Evolutionary conservation across 2,113 vertebrate genomes (phyloP).

Genomic region (Callaeas wilsoni): DNA sequence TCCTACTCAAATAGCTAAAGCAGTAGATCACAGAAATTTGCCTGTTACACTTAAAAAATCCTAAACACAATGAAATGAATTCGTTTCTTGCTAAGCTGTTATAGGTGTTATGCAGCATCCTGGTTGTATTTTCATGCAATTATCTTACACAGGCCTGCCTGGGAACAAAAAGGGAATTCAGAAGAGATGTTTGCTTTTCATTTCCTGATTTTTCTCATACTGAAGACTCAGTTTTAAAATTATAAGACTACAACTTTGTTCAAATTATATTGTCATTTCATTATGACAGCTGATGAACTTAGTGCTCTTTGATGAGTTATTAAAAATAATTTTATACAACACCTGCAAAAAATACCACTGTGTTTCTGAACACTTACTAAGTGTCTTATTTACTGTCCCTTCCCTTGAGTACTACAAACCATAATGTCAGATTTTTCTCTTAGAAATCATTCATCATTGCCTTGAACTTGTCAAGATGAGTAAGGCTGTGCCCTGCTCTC

Average conservation of each 20-base stretch:
- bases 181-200: neutral
- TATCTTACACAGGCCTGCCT: neutral
- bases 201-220: neutral
- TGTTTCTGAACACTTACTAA: neutral
- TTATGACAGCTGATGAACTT: neutral
- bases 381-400: constrained; percentile 11
- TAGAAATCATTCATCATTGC: neutral
- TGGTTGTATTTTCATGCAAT: neutral
- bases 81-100: neutral
- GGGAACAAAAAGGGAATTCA: neutral
- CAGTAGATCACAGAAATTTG: neutral
- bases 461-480: neutral
- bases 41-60: neutral
- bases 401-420: neutral
- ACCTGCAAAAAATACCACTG: neutral
- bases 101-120: neutral
- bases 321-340: neutral
- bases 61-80: neutral
- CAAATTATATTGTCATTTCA: neutral
- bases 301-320: neutral
- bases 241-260: neutral
- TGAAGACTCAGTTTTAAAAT: neutral
- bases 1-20: neutral
- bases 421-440: neutral
- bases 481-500: neutral